A percentile compares a stretch with the other conserved stretches of the same genome.
Conservation (phyloP, 2,888 invertebrate species). For the Druceiella hillmani region DNA sequence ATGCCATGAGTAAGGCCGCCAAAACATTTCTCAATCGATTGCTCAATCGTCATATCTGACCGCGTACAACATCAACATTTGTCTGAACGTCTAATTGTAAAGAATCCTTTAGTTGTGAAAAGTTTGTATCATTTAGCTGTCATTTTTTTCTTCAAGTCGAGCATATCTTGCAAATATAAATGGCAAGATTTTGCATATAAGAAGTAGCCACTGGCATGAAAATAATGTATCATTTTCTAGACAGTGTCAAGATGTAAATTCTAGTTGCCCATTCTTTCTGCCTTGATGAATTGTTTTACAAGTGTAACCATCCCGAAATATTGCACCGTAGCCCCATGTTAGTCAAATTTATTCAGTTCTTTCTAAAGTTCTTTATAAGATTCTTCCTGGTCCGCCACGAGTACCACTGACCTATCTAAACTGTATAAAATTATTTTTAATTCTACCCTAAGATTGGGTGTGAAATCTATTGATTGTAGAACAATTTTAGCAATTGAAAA, state of each 20-base stretch:
- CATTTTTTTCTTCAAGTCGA: constrained; percentile 23
- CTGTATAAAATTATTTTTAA: no score
- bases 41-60: constrained; percentile 30
- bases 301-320: constrained; percentile 27
- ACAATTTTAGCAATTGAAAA: no score
- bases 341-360: constrained; percentile 4
- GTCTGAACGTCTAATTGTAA: constrained; percentile 25
- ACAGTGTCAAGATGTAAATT: constrained; percentile 25
- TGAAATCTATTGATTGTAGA: no score
- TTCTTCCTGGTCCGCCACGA: no score
- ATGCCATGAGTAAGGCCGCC: no score
- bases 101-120: constrained; percentile 22
- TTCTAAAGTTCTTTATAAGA: constrained; percentile 7
- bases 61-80: constrained; percentile 23
- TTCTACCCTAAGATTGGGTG: no score
- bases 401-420: no score
- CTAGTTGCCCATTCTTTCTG: constrained; percentile 28
- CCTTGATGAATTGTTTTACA: constrained; percentile 28
- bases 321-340: constrained; percentile 13
- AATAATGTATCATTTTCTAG: constrained; percentile 29
- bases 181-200: constrained; percentile 30
- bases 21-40: no score
- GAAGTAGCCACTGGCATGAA: constrained; percentile 31
- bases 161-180: constrained; percentile 33
- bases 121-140: constrained; percentile 11